Base-by-base conservation (phyloP, 2,797 vertebrate species). In the Tokudaia tokunoshimensis region DNA sequence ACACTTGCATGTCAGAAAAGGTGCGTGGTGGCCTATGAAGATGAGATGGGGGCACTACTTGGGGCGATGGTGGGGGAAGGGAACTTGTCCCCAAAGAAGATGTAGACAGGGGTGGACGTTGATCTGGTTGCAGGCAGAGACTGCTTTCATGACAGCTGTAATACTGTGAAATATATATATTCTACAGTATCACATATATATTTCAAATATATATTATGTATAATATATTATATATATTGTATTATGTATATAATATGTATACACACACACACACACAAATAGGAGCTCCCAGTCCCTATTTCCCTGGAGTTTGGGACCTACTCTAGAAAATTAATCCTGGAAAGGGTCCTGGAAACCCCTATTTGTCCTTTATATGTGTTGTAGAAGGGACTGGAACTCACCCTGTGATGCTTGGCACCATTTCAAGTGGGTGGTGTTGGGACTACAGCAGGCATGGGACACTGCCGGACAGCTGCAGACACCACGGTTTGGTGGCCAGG, bases 401-500 rank as follows among this genome's bases (percentile, higher is more conserved):
- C 14, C 29, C 50, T 19, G 15, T 31, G 55, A 29, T 29, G 26
- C 57, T 29, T 17, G 24, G 57, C 11, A 14, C 41, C 10, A 10
- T 59, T 55, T 87, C 52, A 4, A 12, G 24, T 17, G 11, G 26
- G 14, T 14, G 22, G 44, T 24, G 7, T 26, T 14, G 67, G 85
- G 41, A 22, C 34, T 17, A 41, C 6, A 52, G 9, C 20, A 52
- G 61, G 24, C 47, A 19, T 59, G 15, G 75, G 20, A 26, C 17
- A 6, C 75, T 0, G 0, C 41, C 1, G 1, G 19, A 11, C 3
- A 10, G 55, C 37, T 26, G 11, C 75, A 34, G 78, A 44, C n/a
- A 65, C 11, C 22, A 2, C 3, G 6, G 9, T 61, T 63, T 44
- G 31, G 67, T 26, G 44, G 15, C 8, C 67, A 75, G 92, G 17